Percentiles rank a stretch among this genome's conserved stretches.
Conservation (phyloP, 2,888 invertebrate species). For the Apoda limacodes region DNA sequence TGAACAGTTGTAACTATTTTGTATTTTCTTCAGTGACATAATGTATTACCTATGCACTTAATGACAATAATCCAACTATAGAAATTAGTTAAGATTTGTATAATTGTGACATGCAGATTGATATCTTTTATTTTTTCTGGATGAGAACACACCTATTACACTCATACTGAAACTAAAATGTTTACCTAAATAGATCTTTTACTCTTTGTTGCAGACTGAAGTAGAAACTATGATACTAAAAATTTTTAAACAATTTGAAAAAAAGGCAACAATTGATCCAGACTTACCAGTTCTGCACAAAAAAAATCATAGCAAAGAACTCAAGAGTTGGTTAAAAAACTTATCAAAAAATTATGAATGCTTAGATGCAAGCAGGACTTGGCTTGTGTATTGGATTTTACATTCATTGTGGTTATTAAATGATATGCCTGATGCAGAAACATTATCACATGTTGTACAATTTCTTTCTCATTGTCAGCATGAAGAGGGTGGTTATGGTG, state of each 20-base stretch:
- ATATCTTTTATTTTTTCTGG: constrained; percentile 3
- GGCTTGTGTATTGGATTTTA: constrained; percentile 98
- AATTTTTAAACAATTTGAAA: constrained; percentile 51
- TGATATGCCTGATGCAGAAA: constrained; percentile 56
- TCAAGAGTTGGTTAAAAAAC: constrained; percentile 75
- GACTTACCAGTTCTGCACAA: constrained; percentile 73
- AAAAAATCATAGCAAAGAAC: constrained; percentile 72
- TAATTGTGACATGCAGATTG: not conserved
- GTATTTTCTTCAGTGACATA: too few relatives aligned
- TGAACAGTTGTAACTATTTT: too few relatives aligned
- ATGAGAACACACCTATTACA: too few relatives aligned
- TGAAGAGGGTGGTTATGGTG: constrained; percentile 89
- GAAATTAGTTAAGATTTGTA: constrained; percentile 2
- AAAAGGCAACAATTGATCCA: constrained; percentile 50
- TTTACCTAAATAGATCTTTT: constrained; percentile 1
- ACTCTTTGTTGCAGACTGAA: constrained; percentile 37
- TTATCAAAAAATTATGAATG: constrained; percentile 81
- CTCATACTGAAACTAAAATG: too few relatives aligned
- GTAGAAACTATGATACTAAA: constrained; percentile 47
- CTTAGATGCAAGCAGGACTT: constrained; percentile 95
- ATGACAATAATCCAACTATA: not conserved
- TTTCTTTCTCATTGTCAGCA: constrained; percentile 76
- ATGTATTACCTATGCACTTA: too few relatives aligned
- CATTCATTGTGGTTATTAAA: constrained; percentile 84
- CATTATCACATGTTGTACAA: constrained; percentile 42